Conservation (phyloP, 1,140 invertebrate genomes). For the Mamestra configurata region DNA sequence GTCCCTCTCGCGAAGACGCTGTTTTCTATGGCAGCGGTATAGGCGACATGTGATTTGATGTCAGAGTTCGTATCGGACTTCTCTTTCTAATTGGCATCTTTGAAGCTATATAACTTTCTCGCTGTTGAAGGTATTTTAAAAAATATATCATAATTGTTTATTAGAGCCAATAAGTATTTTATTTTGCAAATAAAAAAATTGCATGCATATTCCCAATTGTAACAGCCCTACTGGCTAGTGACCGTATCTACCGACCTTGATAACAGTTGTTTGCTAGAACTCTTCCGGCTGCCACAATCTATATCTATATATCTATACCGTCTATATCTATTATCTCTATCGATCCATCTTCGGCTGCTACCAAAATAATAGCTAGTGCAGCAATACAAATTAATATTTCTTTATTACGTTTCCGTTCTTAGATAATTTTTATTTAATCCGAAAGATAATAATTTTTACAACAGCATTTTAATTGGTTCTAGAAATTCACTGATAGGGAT, state of each 20-base stretch:
- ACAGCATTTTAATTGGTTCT: constrained; percentile 9
- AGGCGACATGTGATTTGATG: too few species aligned
- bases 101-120: too few species aligned
- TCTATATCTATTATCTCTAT: constrained; percentile 32
- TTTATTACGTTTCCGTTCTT: not conserved
- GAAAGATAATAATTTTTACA: not conserved
- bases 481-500: not conserved
- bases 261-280: constrained; percentile 38
- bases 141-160: too few species aligned
- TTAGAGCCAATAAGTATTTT: too few species aligned
- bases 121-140: too few species aligned
- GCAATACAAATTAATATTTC: not conserved
- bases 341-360: constrained; percentile 13
- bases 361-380: constrained; percentile 15
- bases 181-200: too few species aligned
- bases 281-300: constrained; percentile 37
- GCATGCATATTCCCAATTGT: too few species aligned
- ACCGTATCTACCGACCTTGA: constrained; percentile 30
- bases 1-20: too few species aligned
- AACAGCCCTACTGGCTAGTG: constrained; percentile 9
- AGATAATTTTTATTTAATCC: not conserved
- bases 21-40: too few species aligned
- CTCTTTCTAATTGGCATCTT: too few species aligned
- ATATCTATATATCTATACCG: not conserved
- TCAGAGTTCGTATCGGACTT: too few species aligned